Evolutionary conservation across 2,888 invertebrate genomes (phyloP), one percentile per base, ranked within the genome.

Genomic region (Leptarthrus brevirostris): DNA sequence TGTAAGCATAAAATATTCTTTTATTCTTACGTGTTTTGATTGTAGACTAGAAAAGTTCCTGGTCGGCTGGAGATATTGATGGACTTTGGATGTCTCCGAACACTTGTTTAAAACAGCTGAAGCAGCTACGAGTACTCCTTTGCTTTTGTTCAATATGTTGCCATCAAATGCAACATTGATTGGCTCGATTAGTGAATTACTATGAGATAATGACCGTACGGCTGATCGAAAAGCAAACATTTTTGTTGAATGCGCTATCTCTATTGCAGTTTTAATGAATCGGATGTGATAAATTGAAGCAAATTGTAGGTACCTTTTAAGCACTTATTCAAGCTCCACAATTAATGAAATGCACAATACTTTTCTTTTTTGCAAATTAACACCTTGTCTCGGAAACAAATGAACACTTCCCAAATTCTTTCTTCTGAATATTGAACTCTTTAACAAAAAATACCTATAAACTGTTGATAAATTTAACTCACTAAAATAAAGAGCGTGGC

Each of bases 41-140:
- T 74, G 66, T 18, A 74, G 26, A 34, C 72, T 74, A 34, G 74
- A 74, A 26, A 72, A 74, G 40, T 40, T 72, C 72, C 74, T 71
- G 30, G 66, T 52, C 49, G 49, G 72, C n/a, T 66, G 61, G 20
- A 16, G 30, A 4, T 26, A 34, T 20, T 47, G 10, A 14, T 69
- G 72, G 14, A 53, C 40, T 20, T 54, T 24, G 14, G 18, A 34
- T n/a, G 22, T n/a, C 54, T 8, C 6, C 8, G 4, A 4, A 4
- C 18, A 61, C n/a, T 61, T 61, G 61, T 40, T 61, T 18, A 24
- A 36, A 3, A 18, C 64, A 30, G 56, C 72, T n/a, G 44, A 56
- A 22, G 74, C 74, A 56, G 72, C 74, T 20, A 56, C 72, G 4
- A 72, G 30, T 14, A 64, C 53, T 72, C 74, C 66, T 49, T 70